A percentile compares a stretch with the other conserved stretches of the same genome.
Evolutionary conservation across 1,140 invertebrate genomes (phyloP).

Genomic region (Drosophila bocki): DNA sequence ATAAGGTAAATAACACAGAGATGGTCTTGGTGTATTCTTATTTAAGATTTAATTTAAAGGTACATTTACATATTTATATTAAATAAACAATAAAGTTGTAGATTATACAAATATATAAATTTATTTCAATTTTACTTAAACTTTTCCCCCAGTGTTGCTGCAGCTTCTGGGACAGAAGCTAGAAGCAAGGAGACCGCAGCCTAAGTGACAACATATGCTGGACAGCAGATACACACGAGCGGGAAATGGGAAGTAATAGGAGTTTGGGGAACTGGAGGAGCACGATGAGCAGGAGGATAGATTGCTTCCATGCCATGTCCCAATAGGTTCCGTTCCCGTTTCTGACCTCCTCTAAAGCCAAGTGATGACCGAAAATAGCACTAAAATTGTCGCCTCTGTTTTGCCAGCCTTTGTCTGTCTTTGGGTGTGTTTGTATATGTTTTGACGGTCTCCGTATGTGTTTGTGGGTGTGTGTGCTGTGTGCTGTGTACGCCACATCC

Average conservation of each 20-base stretch:
- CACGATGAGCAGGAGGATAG: background rate
- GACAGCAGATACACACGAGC: slow-evolving; percentile 53
- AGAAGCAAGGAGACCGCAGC: slow-evolving; percentile 18
- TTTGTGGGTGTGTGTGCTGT: slow-evolving; percentile 10
- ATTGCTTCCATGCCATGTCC: slow-evolving; percentile 29
- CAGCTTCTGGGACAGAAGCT: slow-evolving; percentile 27
- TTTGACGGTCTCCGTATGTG: slow-evolving; percentile 2
- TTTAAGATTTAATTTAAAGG: too few species aligned
- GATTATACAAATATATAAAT: too few species aligned
- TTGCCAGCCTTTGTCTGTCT: slow-evolving; percentile 28
- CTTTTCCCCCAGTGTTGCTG: slow-evolving; percentile 5
- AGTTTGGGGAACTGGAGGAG: background rate
- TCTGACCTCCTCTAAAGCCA: slow-evolving; percentile 42
- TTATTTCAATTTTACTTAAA: background rate
- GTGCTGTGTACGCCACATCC: slow-evolving; percentile 46
- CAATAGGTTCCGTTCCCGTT: slow-evolving; percentile 35
- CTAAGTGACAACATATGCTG: slow-evolving; percentile 60
- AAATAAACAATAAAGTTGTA: too few species aligned
- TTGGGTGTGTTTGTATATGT: slow-evolving; percentile 10
- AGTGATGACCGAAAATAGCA: slow-evolving; percentile 61
- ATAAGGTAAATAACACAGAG: too few species aligned
- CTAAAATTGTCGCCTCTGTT: slow-evolving; percentile 71
- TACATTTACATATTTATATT: too few species aligned
- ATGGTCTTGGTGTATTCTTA: too few species aligned
- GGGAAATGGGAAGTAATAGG: slow-evolving; percentile 7